Base-by-base conservation (phyloP, 2,888 invertebrate genomes). In the Epinotia nisella region DNA sequence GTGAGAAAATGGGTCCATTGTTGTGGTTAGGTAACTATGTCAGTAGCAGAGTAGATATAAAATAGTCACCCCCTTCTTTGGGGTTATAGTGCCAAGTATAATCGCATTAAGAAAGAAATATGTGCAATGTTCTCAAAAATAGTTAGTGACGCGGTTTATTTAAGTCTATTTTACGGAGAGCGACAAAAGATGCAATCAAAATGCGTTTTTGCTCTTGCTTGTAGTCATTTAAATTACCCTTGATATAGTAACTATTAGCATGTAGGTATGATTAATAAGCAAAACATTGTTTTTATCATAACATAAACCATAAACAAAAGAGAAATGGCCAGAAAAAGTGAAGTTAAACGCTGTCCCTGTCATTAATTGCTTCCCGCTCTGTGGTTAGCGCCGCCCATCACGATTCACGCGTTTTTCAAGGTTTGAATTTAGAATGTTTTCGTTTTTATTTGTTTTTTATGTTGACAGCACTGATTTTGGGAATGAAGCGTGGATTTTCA, bases 311-410 rank as follows among this genome's bases (percentile, higher is more conserved):
- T 67, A 67, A 72, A 72, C 55, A 51, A 72, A 51, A 68, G 72
- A 72, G 67, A 56, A 72, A 72, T 72, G 51, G 35, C 21, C 61
- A n/a, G 49, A 67, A 62, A 72, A 72, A 71, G 53, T 21, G 21
- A 35, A 35, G 49, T 13, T 39, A 67, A 72, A 58, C 67, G 61
- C 61, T 73, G 72, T 73, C 73, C 71, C 71, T 74, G 71, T 74
- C 65, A 70, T 74, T 74, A 74, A 70, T 74, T 70, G 74, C n/a
- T 49, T 61, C 11, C 76, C 76, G 76, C 75, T 70, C 74, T 75
- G 75, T 75, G 71, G 75, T 77, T 75, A 53, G 35, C 64, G 15
- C 75, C 62, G 74, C 66, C 70, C 76, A 59, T 68, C 75, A 68
- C 75, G 69, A 75, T 71, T 75, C 69, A 68, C 69, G 75, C 74